Base-by-base conservation (phyloP, 2,113 vertebrate species). In the Melanerpes formicivorus region DNA sequence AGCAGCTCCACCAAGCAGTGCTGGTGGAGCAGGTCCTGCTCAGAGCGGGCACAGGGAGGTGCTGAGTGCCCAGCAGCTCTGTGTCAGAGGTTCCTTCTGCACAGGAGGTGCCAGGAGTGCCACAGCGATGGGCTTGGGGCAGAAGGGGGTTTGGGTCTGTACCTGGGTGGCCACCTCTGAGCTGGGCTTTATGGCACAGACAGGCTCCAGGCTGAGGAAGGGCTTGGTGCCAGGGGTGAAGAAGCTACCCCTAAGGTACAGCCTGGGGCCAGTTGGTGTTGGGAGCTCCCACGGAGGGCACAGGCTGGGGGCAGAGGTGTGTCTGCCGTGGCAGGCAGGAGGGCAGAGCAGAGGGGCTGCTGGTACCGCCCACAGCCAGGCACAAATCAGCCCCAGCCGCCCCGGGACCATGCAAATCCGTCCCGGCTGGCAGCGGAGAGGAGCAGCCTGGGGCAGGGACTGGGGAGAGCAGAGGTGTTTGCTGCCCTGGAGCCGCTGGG, bases 131-230 rank as follows among this genome's bases (percentile, higher is more conserved):
- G 30, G 32, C 30, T 85, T 25, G 63, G 69, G 66, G 59, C 34
- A 58, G 22, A 63, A 54, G 10, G 30, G 19, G 3, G 50, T 65
- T 79, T 22, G 22, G 46, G n/a, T 60, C n/a, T 40, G 6, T 58
- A 13, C 2, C 34, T 73, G 63, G 18, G 30, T 37, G 17, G 48
- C 56, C 13, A 1, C 46, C 76, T 78, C 21, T 81, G 18, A 84
- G 67, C 27, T 2, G 19, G 50, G 18, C 22, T 90, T 89, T 27
- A 26, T 2, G 1, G 58, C n/a, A 26, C 16, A 44, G 58, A 46
- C 16, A 15, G 0, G 0, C 29, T 66, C 29, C n/a, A 62, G n/a
- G 59, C 30, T 64, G 46, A 12, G 6, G 13, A n/a, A 56, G 58
- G 29, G 56, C 91, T 80, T 88, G 60, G 18, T 63, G 23, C 14